A percentile compares a stretch with the other conserved stretches of the same genome.
phyloP scores from a whole-genome alignment of 2,888 invertebrate species.

The Cephus runcator region DNA sequence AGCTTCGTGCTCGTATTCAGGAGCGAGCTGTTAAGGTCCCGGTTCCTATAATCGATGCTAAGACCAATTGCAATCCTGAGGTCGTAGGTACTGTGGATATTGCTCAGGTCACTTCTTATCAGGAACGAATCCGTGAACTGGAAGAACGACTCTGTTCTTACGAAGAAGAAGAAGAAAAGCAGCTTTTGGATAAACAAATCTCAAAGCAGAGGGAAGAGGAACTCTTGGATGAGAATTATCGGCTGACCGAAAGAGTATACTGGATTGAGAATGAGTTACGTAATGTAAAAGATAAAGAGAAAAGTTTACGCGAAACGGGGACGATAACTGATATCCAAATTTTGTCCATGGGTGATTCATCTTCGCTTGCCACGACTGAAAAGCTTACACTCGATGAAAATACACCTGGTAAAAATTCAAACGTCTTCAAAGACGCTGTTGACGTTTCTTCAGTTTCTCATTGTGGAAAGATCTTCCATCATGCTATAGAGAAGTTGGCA shows the following conservation, averaged over 20 bases:
- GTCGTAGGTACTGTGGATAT: constrained; percentile 22
- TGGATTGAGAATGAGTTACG: constrained; percentile 46
- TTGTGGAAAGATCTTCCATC: constrained; percentile 19
- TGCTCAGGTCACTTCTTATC: constrained; percentile 26
- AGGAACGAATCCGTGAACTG: constrained; percentile 47
- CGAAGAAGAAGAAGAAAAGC: constrained; percentile 36
- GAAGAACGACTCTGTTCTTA: constrained; percentile 39
- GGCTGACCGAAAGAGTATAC: constrained; percentile 45
- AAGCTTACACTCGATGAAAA: not conserved
- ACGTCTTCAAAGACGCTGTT: not conserved
- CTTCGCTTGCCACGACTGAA: not conserved
- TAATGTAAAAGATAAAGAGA: constrained; percentile 17
- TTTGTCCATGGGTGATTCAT: not conserved
- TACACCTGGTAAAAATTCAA: not conserved
- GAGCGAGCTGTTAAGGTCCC: constrained; percentile 51
- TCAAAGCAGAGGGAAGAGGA: constrained; percentile 51
- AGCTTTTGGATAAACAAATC: constrained; percentile 31
- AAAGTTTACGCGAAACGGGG: constrained; percentile 6
- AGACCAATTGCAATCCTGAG: constrained; percentile 26
- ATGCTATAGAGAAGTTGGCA: not conserved
- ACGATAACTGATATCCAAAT: constrained; percentile 20
- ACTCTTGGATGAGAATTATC: constrained; percentile 50
- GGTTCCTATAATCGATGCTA: constrained; percentile 27
- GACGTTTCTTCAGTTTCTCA: constrained; percentile 12
- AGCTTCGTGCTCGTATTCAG: constrained; percentile 52